A percentile compares a stretch with the other conserved stretches of the same genome.
Conservation (phyloP, 2,797 vertebrate genomes). For the Myotis planiceps region DNA sequence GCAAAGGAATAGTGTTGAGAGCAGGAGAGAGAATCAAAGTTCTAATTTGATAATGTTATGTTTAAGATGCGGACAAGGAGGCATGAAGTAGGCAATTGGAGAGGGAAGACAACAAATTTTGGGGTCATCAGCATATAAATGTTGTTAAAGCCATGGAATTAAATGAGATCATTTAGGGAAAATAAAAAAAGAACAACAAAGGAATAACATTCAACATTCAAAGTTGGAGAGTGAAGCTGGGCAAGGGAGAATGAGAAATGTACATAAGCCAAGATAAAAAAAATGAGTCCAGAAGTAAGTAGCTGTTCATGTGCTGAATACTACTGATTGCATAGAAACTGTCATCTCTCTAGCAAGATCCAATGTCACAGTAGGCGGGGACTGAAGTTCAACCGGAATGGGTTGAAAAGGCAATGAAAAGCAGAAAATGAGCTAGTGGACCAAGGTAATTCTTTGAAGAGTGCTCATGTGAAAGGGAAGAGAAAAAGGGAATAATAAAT, state of each 20-base stretch:
- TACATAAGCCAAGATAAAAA: background rate
- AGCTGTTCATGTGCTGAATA: background rate
- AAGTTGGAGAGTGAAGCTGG: background rate
- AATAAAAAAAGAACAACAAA: background rate
- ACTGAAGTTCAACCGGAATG: background rate
- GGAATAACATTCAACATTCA: constrained; percentile 1
- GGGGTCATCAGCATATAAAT: background rate
- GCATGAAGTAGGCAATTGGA: background rate
- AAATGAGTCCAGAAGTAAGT: background rate
- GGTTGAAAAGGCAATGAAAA: background rate
- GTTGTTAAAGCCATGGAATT: constrained; percentile 26
- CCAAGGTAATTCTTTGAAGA: background rate
- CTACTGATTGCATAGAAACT: background rate
- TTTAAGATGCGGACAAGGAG: background rate
- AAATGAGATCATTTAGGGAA: background rate
- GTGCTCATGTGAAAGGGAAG: background rate
- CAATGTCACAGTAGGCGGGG: background rate
- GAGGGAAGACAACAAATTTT: background rate
- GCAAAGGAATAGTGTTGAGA: background rate
- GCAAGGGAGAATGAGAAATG: constrained; percentile 24
- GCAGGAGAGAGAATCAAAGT: background rate
- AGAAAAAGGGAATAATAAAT: background rate
- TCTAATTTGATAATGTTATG: background rate
- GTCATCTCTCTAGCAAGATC: background rate
- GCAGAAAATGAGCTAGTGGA: background rate